Evolutionary conservation across 2,888 invertebrate species (phyloP), one percentile per base, ranked within the genome.

Genomic region (Stenchaetothrips biformis): DNA sequence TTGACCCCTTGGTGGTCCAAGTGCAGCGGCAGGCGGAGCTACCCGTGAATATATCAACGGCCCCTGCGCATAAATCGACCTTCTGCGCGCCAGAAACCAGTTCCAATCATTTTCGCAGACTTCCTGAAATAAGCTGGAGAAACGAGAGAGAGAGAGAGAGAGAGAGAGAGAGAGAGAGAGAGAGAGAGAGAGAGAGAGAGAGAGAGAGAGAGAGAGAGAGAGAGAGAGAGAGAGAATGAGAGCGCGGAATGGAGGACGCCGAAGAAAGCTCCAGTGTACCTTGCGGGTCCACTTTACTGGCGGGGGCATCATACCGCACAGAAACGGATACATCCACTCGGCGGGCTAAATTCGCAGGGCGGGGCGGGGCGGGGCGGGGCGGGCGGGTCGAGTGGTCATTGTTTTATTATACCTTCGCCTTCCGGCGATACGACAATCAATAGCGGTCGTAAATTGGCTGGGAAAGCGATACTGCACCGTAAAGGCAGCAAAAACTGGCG

Each of bases 331-430:
- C 21, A 11, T 25, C 25, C 67, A 74, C 67, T 25, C 11, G 25
- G 67, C 25, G 21, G 67, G 25, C 67, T 21, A 25, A 25, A 74
- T 74, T 74, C 67, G 8, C 16, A 53, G 18, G 59, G 59, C 59
- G 37, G 37, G 37, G 37, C 37, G 37, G 37, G 37, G 59, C 59
- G 67, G 9, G 11, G 67, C 67, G 67, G 21, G n/a, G n/a, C n/a
- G n/a, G n/a, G n/a, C n/a, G n/a, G n/a, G n/a, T n/a, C 21, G 25
- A 74, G 67, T 74, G 67, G 67, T 74, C 67, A 74, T 74, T 74
- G 67, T 74, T 74, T 74, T 74, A 74, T 74, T 74, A 74, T 74
- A 74, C 67, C 67, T 74, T 25, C 11, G 67, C 67, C 67, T 74
- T 74, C 67, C 67, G 25, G 67, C 67, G 67, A 21, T 74, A 25